Percentiles rank a stretch among this genome's conserved stretches.
phyloP scores from a whole-genome alignment of 2,113 vertebrate species.

The Plestiodon gilberti region DNA sequence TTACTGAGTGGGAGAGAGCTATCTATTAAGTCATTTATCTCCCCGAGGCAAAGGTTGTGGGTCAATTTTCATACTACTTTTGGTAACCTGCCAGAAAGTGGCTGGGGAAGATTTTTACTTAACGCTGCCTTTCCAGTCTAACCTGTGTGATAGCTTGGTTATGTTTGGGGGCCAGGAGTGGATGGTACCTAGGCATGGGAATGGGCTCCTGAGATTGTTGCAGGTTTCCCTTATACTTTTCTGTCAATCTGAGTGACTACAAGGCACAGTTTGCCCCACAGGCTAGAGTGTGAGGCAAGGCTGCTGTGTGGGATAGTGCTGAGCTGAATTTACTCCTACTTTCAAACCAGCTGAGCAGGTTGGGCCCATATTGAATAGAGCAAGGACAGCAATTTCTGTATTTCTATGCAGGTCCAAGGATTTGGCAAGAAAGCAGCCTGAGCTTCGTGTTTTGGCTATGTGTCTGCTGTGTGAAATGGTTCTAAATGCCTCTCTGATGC shows the following conservation, averaged over 20 bases:
- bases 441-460: neutral
- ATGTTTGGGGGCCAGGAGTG: neutral
- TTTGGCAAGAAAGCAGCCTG: neutral
- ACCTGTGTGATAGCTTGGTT: slow-evolving; percentile 54
- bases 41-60: neutral
- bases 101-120: slow-evolving; percentile 51
- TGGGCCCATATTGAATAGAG: neutral
- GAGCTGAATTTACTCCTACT: neutral
- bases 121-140: slow-evolving; percentile 47
- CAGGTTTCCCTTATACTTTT: neutral
- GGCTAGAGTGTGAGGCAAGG: neutral
- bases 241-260: neutral
- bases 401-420: neutral
- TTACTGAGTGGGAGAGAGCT: neutral
- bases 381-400: neutral
- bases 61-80: neutral
- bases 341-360: slow-evolving; percentile 10
- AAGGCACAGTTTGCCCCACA: neutral
- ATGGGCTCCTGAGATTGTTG: neutral
- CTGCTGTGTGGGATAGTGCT: neutral
- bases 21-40: neutral
- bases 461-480: neutral
- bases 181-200: neutral
- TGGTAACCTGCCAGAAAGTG: slow-evolving; percentile 50
- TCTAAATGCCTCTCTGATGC: neutral